A percentile compares a stretch with the other conserved stretches of the same genome.
phyloP scores from a whole-genome alignment of 1,140 invertebrate genomes.

The Babylonia areolata region DNA sequence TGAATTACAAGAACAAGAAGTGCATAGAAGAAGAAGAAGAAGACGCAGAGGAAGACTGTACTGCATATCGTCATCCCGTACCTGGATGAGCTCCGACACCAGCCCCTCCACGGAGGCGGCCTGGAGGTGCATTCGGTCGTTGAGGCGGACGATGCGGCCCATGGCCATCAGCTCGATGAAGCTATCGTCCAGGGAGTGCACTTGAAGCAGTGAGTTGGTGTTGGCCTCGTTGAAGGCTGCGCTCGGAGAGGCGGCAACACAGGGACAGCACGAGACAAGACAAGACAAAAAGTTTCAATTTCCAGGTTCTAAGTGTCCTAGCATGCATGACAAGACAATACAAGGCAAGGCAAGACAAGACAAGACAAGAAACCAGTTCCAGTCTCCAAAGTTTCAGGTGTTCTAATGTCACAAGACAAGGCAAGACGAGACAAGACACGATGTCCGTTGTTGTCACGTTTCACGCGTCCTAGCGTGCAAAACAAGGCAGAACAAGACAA shows the following conservation, averaged over 20 bases:
- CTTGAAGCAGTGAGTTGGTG: constrained; percentile 64
- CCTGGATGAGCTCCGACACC: constrained; percentile 71
- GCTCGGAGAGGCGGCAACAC: constrained; percentile 6
- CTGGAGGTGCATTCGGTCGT: constrained; percentile 64
- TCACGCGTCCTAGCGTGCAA: no score
- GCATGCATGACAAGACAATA: not conserved
- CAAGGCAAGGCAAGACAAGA: no score
- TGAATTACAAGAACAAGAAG: no score
- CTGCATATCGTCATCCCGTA: constrained; percentile 42
- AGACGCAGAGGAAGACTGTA: no score
- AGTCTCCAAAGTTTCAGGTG: no score
- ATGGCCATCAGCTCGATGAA: constrained; percentile 75
- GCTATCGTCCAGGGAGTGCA: constrained; percentile 72
- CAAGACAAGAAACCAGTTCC: no score
- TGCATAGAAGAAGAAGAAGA: no score
- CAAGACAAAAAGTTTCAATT: not conserved
- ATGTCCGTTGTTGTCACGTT: no score
- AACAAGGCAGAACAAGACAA: no score
- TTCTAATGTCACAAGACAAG: no score
- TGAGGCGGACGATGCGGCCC: constrained; percentile 68
- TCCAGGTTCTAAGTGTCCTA: not conserved
- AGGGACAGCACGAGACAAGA: not conserved
- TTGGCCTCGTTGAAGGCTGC: constrained; percentile 67
- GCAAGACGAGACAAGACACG: no score
- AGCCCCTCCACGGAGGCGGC: constrained; percentile 73